Evolutionary conservation across 2,113 vertebrate genomes (phyloP), one percentile per base, ranked within the genome.

Genomic region (Dipodomys spectabilis): DNA sequence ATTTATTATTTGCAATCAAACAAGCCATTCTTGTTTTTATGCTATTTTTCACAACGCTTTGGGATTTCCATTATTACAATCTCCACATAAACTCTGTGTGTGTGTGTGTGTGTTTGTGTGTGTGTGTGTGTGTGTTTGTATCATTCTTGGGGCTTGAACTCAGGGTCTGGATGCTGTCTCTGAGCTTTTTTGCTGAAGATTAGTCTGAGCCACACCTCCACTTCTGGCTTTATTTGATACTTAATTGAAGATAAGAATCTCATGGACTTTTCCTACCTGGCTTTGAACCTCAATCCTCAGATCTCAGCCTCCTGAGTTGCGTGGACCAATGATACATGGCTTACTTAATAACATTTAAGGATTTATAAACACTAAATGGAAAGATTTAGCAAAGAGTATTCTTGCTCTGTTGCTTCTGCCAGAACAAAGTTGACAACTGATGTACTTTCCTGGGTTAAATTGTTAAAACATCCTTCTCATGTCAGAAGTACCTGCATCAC

Each of bases 391-490:
- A 81, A 92, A 74, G 25, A 91, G 78, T 72, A 78, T 78, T 69
- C 25, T 86, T 32, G 32, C 9, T 94, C 28, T 80, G 22, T 68
- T 16, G 93, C 65, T 28, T 69, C 25, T 86, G 83, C 89, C 72
- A 94, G 80, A 90, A 94, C 22, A 84, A 94, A 94, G 84, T 45
- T 82, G 45, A 73, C 81, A 81, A 68, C 57, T 75, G 72, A 77
- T 30, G 32, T 91, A 77, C 23, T 81, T 65, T 86, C 49, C 35
- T 65, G 68, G 22, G 72, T 67, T 62, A 73, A 82, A 95, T 93
- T 84, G 45, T 86, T 81, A 80, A 12, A 82, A 85, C 89, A 82
- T 86, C 49, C 9, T 73, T 23, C 8, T 96, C 35, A 79, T 83
- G 80, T 65, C 49, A 45, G 4, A 35, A 82, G 78, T 88, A 85